Conservation (phyloP, 2,797 vertebrate genomes). For the Ispidina picta region DNA sequence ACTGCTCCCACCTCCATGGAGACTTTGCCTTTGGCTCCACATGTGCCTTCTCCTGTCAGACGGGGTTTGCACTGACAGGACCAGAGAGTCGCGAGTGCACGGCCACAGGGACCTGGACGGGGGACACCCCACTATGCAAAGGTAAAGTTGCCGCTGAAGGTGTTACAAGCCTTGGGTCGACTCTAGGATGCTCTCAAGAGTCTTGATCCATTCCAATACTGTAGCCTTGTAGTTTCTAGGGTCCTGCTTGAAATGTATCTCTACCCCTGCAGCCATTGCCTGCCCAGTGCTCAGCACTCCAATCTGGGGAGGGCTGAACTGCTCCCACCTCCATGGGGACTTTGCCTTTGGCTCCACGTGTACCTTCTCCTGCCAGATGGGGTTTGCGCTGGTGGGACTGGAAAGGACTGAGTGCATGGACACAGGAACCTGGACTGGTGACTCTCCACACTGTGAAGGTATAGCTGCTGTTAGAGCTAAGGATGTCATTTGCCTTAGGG, state of each 20-base stretch:
- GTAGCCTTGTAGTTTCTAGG: not conserved
- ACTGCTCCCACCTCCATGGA: constrained; percentile 68
- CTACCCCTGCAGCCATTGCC: not conserved
- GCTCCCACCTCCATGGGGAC: constrained; percentile 59
- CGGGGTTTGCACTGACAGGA: constrained; percentile 65
- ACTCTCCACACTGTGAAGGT: not conserved
- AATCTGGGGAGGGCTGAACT: constrained; percentile 43
- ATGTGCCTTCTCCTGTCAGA: constrained; percentile 74
- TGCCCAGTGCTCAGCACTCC: not conserved
- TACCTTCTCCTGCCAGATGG: constrained; percentile 62
- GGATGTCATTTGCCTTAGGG: not conserved
- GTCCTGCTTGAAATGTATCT: not conserved
- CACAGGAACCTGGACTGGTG: not conserved
- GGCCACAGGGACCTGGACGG: constrained; percentile 21
- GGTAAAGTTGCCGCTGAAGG: not conserved
- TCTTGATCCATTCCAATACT: not conserved
- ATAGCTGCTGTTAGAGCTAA: not conserved
- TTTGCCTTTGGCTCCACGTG: constrained; percentile 68
- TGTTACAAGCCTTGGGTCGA: not conserved
- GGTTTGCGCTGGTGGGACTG: not conserved
- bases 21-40: constrained; percentile 70
- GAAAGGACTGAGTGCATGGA: accelerated
- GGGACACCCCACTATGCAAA: not conserved
- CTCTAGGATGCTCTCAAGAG: too few species aligned
- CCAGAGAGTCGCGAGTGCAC: constrained; percentile 40